Evolutionary conservation across 1,140 invertebrate species (phyloP).

Genomic region (Pentalonia nigronervosa): DNA sequence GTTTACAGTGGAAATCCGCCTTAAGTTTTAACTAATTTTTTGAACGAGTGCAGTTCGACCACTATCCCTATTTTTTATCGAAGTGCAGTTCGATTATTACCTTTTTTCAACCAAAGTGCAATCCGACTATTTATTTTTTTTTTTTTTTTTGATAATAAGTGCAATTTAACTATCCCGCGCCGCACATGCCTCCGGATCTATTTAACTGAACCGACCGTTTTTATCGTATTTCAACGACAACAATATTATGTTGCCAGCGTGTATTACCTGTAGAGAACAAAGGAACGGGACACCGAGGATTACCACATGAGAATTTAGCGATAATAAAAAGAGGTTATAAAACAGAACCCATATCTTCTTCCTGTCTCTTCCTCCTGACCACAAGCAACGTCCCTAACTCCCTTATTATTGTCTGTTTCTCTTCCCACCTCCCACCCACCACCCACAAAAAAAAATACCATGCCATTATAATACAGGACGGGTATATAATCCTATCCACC

Average conservation of each 20-base stretch:
- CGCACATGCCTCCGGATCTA: neutral
- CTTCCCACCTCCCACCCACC: neutral
- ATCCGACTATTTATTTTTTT: too few relatives aligned
- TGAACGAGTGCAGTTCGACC: too few relatives aligned
- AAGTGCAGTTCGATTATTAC: too few relatives aligned
- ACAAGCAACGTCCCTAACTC: neutral
- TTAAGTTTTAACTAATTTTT: too few relatives aligned
- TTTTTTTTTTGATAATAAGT: too few relatives aligned
- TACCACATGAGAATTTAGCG: neutral
- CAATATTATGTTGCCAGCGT: neutral
- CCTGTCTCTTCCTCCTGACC: neutral
- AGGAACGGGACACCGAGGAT: neutral
- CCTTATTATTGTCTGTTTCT: neutral
- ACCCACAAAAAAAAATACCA: neutral
- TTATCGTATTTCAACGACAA: constrained; percentile 8
- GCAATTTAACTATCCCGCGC: too few relatives aligned
- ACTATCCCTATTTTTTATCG: too few relatives aligned
- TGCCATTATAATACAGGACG: neutral
- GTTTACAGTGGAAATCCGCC: too few relatives aligned
- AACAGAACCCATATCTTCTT: neutral
- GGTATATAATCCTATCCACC: neutral
- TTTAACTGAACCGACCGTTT: neutral
- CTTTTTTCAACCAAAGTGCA: too few relatives aligned
- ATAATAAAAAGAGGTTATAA: constrained; percentile 14
- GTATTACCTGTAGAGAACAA: constrained; percentile 9